phyloP scores from a whole-genome alignment of 2,797 vertebrate species.

The Notolepis coatsorum region DNA sequence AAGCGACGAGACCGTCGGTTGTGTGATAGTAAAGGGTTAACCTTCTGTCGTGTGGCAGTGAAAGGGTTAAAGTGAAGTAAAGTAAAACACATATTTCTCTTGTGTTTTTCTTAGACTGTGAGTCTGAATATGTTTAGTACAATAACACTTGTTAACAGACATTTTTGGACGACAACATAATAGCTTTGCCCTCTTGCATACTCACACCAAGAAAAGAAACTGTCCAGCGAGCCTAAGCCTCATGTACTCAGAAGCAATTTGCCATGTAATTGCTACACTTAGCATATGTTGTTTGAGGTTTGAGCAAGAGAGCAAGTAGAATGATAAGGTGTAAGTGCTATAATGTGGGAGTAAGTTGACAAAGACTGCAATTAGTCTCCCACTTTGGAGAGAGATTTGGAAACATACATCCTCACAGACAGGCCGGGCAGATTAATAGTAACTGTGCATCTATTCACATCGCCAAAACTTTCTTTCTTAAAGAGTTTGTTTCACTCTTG shows the following conservation, averaged over 20 bases:
- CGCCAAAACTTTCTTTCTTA: slow-evolving; percentile 57
- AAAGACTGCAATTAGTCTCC: slow-evolving; percentile 85
- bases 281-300: slow-evolving; percentile 81
- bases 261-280: slow-evolving; percentile 84
- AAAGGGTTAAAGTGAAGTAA: too few species aligned
- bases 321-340: slow-evolving; percentile 81
- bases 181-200: slow-evolving; percentile 43
- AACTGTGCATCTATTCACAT: slow-evolving; percentile 67
- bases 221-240: slow-evolving; percentile 60
- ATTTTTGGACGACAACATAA: slow-evolving; percentile 32
- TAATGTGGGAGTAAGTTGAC: slow-evolving; percentile 84
- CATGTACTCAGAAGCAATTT: slow-evolving; percentile 80
- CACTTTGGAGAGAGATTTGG: slow-evolving; percentile 80
- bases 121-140: background rate
- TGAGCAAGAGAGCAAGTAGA: slow-evolving; percentile 84
- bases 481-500: slow-evolving; percentile 48
- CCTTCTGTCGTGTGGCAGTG: too few species aligned
- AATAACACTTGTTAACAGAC: slow-evolving; percentile 10
- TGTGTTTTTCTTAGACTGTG: too few species aligned
- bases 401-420: slow-evolving; percentile 73
- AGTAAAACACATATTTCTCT: too few species aligned
- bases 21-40: too few species aligned
- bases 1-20: too few species aligned
- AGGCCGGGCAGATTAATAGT: slow-evolving; percentile 79
- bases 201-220: slow-evolving; percentile 62